phyloP scores from a whole-genome alignment of 2,113 vertebrate genomes.

The Pavo muticus region DNA sequence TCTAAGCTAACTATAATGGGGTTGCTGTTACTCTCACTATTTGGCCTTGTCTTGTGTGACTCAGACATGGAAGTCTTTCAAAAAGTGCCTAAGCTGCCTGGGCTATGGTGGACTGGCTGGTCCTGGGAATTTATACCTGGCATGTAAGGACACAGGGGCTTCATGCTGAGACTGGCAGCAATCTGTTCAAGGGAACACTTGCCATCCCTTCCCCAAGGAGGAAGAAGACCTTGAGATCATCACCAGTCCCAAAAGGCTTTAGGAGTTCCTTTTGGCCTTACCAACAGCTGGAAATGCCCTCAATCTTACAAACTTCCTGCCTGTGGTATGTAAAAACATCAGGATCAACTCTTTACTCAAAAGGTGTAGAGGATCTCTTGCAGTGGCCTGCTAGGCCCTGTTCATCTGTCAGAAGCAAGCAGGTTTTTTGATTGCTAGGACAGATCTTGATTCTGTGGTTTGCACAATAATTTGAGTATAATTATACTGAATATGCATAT shows the following conservation, averaged over 20 bases:
- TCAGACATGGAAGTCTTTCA: background rate
- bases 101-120: background rate
- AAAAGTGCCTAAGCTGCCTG: background rate
- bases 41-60: background rate
- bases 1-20: background rate
- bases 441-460: background rate
- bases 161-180: background rate
- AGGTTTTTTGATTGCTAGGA: background rate
- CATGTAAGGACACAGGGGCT: background rate
- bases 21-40: background rate
- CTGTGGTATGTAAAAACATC: background rate
- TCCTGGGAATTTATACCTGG: background rate
- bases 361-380: accelerated
- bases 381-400: background rate
- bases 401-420: background rate
- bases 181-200: background rate
- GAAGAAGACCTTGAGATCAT: background rate
- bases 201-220: background rate
- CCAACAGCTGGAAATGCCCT: background rate
- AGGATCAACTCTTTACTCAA: no score
- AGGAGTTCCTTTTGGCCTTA: background rate
- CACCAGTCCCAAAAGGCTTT: background rate
- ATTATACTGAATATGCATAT: background rate
- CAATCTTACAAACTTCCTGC: background rate
- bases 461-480: background rate